phyloP scores from a whole-genome alignment of 2,113 vertebrate genomes.

The Brienomyrus longianalis region DNA sequence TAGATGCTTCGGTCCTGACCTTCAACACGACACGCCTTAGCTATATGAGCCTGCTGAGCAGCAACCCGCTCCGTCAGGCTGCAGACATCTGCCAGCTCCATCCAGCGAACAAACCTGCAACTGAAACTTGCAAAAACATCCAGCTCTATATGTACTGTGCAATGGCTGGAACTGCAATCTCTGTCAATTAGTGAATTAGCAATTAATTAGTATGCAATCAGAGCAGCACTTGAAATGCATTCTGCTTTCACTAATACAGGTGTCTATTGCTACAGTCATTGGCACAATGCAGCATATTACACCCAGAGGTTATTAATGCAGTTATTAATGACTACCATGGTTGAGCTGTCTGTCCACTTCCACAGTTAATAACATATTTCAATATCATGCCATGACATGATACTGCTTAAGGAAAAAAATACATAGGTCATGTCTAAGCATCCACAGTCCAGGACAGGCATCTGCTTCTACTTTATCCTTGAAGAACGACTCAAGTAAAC shows the following conservation, averaged over 20 bases:
- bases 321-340: background rate
- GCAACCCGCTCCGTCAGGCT: background rate
- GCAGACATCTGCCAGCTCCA: background rate
- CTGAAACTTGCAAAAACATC: background rate
- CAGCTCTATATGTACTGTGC: background rate
- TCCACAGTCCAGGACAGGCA: background rate
- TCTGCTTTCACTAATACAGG: background rate
- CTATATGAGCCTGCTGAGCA: background rate
- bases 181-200: background rate
- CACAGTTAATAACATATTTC: background rate
- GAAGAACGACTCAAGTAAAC: background rate
- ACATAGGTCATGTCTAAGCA: background rate
- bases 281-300: background rate
- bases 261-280: background rate
- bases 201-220: background rate
- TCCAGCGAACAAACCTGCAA: background rate
- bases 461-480: background rate
- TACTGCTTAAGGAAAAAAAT: background rate
- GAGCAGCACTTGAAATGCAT: background rate
- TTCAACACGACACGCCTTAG: background rate
- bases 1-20: background rate
- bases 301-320: background rate
- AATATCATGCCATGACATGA: background rate
- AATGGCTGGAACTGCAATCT: background rate
- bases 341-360: background rate